A percentile compares a stretch with the other conserved stretches of the same genome.
Conservation (phyloP, 2,888 invertebrate genomes). For the Tachina grossa region DNA sequence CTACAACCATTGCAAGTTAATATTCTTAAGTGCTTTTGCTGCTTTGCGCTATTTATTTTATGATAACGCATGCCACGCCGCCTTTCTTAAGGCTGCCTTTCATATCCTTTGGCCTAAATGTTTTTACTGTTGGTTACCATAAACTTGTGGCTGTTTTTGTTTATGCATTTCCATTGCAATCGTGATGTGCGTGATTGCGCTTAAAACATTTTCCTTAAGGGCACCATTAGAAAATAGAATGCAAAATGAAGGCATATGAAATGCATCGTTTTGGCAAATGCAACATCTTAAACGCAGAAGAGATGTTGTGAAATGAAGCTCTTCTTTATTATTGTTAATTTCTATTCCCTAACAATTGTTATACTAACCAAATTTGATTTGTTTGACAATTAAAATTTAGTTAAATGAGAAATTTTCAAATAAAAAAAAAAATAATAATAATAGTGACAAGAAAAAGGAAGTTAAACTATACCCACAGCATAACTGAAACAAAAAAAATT, state of each 20-base stretch:
- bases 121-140: background rate
- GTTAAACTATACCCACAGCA: slow-evolving; percentile 29
- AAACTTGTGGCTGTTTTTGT: background rate
- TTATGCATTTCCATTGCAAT: slow-evolving; percentile 1
- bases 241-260: background rate
- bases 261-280: background rate
- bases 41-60: background rate
- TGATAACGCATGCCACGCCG: background rate
- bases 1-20: slow-evolving; percentile 9
- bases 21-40: slow-evolving; percentile 39
- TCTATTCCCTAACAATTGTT: no score
- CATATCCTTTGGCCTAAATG: background rate
- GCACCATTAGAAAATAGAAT: background rate
- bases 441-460: background rate
- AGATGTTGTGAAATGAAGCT: background rate
- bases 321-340: no score
- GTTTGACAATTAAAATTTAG: background rate
- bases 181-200: slow-evolving; percentile 24
- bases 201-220: slow-evolving; percentile 2
- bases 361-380: background rate
- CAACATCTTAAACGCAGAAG: background rate
- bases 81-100: background rate
- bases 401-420: background rate
- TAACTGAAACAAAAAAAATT: slow-evolving; percentile 33
- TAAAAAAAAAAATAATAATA: background rate